Percentiles rank a stretch among this genome's conserved stretches.
phyloP scores from a whole-genome alignment of 64 coral and sea anemone species.

The Stylophora pistillata region DNA sequence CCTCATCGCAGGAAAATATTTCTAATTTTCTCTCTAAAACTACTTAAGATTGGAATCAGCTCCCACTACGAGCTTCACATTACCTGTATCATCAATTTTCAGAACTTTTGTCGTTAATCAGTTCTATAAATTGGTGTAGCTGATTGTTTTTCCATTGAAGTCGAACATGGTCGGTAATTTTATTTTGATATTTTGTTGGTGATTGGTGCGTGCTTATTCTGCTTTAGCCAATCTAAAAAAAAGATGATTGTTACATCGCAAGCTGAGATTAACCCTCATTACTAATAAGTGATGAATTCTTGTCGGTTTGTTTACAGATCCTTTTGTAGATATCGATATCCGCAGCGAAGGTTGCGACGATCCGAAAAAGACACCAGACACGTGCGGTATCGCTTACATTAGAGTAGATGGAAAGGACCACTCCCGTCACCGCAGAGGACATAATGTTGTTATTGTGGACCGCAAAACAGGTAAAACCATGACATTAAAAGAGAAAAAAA shows the following conservation, averaged over 20 bases:
- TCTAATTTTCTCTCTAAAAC: no score
- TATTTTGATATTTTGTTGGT: background rate
- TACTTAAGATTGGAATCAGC: no score
- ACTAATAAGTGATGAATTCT: background rate
- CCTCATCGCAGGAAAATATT: no score
- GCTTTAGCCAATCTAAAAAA: background rate
- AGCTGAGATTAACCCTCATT: background rate
- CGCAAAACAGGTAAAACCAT: constrained; percentile 1
- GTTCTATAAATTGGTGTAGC: no score
- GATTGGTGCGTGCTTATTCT: background rate
- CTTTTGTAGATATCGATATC: background rate
- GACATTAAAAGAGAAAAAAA: background rate
- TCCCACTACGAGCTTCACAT: no score
- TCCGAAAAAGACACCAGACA: background rate
- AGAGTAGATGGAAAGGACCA: constrained; percentile 32
- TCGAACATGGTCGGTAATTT: no score
- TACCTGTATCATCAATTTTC: no score
- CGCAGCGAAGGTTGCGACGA: constrained; percentile 58
- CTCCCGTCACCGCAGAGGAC: background rate
- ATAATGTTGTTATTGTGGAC: constrained; percentile 32
- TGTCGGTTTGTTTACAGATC: background rate
- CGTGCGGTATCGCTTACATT: constrained; percentile 40
- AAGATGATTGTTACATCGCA: background rate
- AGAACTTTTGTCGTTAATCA: no score
- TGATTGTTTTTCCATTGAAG: no score